Conservation (phyloP, 2,888 invertebrate species). For the Hypselothyrea guttata region DNA sequence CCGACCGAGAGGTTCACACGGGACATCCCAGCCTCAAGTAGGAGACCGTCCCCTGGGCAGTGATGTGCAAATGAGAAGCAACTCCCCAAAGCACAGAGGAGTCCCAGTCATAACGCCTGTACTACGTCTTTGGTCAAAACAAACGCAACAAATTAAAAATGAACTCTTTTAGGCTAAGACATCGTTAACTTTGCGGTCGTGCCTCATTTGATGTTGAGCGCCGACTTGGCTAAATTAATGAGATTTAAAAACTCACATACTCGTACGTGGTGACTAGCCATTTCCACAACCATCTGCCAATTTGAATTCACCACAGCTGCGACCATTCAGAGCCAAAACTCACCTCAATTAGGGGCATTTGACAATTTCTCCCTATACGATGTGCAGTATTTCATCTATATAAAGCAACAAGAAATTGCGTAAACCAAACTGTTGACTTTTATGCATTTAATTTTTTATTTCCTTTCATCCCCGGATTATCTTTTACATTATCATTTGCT, state of each 20-base stretch:
- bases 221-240: constrained; percentile 60
- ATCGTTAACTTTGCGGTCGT: constrained; percentile 47
- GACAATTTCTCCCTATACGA: no score
- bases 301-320: no score
- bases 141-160: no score
- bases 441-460: no score
- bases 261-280: not conserved
- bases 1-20: constrained; percentile 19
- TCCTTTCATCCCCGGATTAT: no score
- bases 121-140: constrained; percentile 4
- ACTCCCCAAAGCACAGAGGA: constrained; percentile 44
- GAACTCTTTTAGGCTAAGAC: constrained; percentile 32
- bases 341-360: no score
- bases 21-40: not conserved
- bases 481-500: no score
- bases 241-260: constrained; percentile 42
- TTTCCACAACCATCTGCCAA: no score
- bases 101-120: not conserved
- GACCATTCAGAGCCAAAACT: no score
- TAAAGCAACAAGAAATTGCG: no score
- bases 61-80: constrained; percentile 43
- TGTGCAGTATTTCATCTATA: no score
- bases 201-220: constrained; percentile 50
- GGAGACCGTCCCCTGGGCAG: constrained; percentile 33
- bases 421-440: no score